Percentiles rank a stretch among this genome's conserved stretches.
phyloP scores from a whole-genome alignment of 37 sponge, comb jelly and placozoan species.

The Theonella swinhoei region DNA sequence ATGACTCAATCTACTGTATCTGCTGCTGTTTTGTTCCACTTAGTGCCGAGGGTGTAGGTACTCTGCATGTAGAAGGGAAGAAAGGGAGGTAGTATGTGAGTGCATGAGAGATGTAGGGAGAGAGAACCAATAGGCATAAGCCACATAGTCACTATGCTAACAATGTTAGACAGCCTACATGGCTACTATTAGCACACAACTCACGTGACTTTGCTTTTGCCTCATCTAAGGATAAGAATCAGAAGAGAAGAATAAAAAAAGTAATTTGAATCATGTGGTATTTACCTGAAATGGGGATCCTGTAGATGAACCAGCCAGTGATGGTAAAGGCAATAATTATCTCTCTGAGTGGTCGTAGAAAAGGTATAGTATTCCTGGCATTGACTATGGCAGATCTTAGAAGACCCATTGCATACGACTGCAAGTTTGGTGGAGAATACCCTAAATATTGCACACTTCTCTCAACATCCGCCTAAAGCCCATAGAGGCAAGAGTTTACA shows the following conservation, averaged over 20 bases:
- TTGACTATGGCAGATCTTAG: neutral
- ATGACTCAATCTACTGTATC: too few relatives aligned
- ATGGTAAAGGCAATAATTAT: slow-evolving; percentile 46
- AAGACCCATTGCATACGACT: slow-evolving; percentile 1
- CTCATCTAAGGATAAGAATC: slow-evolving; percentile 5
- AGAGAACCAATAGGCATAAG: too few relatives aligned
- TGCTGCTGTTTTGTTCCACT: neutral
- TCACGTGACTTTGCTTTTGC: slow-evolving; percentile 35
- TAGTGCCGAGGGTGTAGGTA: slow-evolving; percentile 17
- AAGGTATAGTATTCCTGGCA: slow-evolving; percentile 34
- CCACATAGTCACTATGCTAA: too few relatives aligned
- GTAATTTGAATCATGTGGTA: neutral
- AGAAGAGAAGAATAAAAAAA: neutral
- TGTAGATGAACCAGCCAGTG: slow-evolving; percentile 72
- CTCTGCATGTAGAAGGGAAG: slow-evolving; percentile 24
- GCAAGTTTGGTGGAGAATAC: too few relatives aligned
- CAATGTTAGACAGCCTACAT: neutral
- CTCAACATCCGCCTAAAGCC: too few relatives aligned
- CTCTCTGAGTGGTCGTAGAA: slow-evolving; percentile 38
- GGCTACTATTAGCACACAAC: neutral
- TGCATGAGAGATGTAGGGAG: too few relatives aligned
- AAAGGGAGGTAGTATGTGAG: neutral
- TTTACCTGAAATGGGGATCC: slow-evolving; percentile 73
- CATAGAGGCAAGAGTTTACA: too few relatives aligned
- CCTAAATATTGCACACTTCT: too few relatives aligned